Conservation (phyloP, 2,113 vertebrate species). For the Pseudonaja textilis region DNA sequence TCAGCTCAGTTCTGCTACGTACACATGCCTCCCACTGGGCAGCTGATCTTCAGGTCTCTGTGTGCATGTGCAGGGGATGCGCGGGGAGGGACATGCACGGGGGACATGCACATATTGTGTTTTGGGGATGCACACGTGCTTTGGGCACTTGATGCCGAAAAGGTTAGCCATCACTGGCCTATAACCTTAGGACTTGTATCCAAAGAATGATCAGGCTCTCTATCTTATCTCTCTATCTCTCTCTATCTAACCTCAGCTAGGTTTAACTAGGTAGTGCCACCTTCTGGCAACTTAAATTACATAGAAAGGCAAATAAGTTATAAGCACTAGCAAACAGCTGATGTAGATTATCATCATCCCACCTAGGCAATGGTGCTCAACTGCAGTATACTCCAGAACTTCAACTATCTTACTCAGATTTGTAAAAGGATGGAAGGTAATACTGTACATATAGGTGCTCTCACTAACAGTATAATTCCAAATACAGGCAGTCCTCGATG, state of each 20-base stretch:
- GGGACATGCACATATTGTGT: no score
- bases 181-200: not conserved
- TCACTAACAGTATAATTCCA: not conserved
- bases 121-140: no score
- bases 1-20: no score
- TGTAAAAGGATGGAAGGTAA: not conserved
- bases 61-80: no score
- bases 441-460: not conserved
- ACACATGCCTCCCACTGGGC: no score
- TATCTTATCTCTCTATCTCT: not conserved
- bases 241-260: not conserved
- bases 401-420: not conserved
- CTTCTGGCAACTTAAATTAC: not conserved
- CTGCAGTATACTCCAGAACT: not conserved
- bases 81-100: no score
- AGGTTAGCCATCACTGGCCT: not conserved
- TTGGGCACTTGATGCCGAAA: no score
- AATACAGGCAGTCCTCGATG: not conserved
- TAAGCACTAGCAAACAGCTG: not conserved
- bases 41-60: no score
- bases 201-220: not conserved
- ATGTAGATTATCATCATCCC: not conserved
- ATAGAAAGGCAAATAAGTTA: not conserved
- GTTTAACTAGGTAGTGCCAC: not conserved
- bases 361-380: not conserved